Percentiles rank a stretch among this genome's conserved stretches.
These are phyloP conservation scores for Anthopleura xanthogrammica DNA, from an alignment of 92 coral and sea anemone species.

Conservation along the genomic window DNA sequence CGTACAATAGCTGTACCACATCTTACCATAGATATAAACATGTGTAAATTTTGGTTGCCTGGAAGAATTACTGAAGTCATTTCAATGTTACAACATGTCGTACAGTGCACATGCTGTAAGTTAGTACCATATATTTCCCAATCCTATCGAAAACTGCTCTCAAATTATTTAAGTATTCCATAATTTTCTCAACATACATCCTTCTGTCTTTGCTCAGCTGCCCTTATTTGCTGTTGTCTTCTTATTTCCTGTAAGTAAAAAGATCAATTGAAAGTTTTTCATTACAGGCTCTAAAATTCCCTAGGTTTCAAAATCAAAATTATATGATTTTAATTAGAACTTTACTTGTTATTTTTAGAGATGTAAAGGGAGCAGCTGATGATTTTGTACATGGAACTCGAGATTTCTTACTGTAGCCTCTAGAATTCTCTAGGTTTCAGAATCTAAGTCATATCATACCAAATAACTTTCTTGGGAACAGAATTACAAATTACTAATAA, in stretches of 20 bases:
- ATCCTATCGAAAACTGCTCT: background rate
- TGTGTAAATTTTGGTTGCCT: too few species aligned
- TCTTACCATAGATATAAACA: too few species aligned
- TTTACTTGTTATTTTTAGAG: too few species aligned
- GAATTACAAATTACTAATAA: background rate
- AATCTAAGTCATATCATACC: background rate
- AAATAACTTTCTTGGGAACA: background rate
- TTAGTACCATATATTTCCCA: background rate
- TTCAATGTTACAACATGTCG: too few species aligned
- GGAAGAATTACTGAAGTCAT: too few species aligned
- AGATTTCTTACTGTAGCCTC: background rate
- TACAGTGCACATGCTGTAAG: too few species aligned
- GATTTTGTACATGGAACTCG: background rate
- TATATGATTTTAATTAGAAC: background rate
- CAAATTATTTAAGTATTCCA: background rate
- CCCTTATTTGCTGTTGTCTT: constrained; percentile 71
- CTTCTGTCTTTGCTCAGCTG: constrained; percentile 68
- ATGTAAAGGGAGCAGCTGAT: background rate
- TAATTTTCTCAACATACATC: constrained; percentile 32
- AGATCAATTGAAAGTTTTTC: background rate
- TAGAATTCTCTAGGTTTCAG: background rate
- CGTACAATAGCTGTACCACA: too few species aligned
- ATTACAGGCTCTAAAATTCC: background rate
- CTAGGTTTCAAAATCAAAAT: background rate
- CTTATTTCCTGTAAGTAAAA: constrained; percentile 51